Conservation (phyloP, 92 coral and sea anemone genomes). For the Porites lobata region DNA sequence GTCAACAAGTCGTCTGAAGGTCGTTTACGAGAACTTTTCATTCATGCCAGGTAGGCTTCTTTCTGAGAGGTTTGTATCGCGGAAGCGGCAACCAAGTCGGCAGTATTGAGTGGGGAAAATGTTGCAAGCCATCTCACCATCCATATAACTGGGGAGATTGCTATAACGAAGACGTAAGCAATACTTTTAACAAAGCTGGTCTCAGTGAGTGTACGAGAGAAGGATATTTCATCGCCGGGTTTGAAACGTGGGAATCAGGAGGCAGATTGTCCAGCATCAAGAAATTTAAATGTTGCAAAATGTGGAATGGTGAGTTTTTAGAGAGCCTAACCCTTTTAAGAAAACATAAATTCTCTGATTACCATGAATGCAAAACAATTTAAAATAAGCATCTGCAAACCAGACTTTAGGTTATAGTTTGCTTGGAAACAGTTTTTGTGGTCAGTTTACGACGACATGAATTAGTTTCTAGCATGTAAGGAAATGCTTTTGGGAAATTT, state of each 20-base stretch:
- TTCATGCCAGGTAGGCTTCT: constrained; percentile 61
- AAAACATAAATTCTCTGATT: not conserved
- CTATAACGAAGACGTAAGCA: constrained; percentile 47
- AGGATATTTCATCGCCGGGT: constrained; percentile 62
- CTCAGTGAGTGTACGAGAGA: constrained; percentile 59
- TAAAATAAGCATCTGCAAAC: too few relatives aligned
- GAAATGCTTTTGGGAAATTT: too few relatives aligned
- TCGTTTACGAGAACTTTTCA: constrained; percentile 71
- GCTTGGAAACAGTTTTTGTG: too few relatives aligned
- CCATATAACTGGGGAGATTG: constrained; percentile 58
- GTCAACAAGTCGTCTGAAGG: constrained; percentile 66
- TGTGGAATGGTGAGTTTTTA: constrained; percentile 44
- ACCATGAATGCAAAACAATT: too few relatives aligned
- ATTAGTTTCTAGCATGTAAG: too few relatives aligned
- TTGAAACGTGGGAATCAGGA: constrained; percentile 31
- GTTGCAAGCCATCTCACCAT: constrained; percentile 63
- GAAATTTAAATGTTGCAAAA: constrained; percentile 71
- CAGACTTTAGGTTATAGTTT: too few relatives aligned
- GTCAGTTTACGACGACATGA: too few relatives aligned
- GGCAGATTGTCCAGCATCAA: constrained; percentile 56
- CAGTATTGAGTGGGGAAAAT: constrained; percentile 57
- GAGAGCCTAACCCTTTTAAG: too few relatives aligned
- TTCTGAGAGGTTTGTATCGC: constrained; percentile 41
- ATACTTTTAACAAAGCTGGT: constrained; percentile 63
- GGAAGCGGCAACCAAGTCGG: constrained; percentile 20